Conservation (phyloP, 2,797 vertebrate genomes). For the Potorous gilbertii region DNA sequence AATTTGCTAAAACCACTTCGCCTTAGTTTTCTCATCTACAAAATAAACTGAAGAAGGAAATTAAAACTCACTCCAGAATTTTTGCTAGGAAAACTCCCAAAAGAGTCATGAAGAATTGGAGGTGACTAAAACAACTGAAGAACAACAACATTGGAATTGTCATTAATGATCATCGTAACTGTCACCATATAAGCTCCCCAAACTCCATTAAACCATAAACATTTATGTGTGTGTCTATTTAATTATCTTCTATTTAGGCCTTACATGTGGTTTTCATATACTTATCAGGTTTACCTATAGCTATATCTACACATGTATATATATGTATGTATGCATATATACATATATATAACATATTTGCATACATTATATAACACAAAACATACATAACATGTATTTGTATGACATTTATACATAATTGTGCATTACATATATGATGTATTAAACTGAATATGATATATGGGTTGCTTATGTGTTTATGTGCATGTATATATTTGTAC, state of each 20-base stretch:
- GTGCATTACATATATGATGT: neutral
- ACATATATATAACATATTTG: too few species aligned
- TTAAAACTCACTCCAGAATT: neutral
- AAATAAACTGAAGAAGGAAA: neutral
- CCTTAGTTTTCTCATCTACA: neutral
- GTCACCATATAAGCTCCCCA: neutral
- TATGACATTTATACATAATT: too few species aligned
- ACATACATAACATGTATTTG: too few species aligned
- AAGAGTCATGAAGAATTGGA: neutral
- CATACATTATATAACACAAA: too few species aligned
- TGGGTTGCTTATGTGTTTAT: neutral
- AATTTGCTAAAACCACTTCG: neutral
- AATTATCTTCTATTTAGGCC: neutral
- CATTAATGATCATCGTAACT: neutral
- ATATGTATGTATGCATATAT: too few species aligned
- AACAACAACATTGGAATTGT: neutral
- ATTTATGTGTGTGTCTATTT: too few species aligned
- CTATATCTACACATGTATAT: too few species aligned
- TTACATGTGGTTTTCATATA: neutral
- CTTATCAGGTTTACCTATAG: too few species aligned
- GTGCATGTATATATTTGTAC: accelerated
- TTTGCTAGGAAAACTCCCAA: neutral
- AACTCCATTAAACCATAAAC: neutral
- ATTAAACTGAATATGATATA: neutral
- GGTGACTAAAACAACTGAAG: neutral